These are phyloP conservation scores for Mirounga angustirostris DNA, from an alignment of 2,113 vertebrate species.

Conservation along the genomic window DNA sequence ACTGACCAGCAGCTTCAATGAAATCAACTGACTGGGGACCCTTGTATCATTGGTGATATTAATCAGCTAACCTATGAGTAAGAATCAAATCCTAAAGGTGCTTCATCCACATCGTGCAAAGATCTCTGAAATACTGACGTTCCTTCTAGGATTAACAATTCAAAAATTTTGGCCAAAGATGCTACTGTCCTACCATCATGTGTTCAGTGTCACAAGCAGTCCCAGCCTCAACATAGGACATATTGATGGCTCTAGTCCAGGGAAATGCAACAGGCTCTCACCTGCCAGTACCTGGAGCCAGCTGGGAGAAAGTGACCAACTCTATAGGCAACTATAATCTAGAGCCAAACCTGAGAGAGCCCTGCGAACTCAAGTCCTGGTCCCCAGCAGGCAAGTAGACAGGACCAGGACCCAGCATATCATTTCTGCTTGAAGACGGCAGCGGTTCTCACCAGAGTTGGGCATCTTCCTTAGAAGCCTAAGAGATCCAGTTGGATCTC, in stretches of 20 bases:
- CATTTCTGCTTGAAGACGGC: background rate
- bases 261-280: background rate
- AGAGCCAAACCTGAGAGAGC: background rate
- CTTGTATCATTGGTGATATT: background rate
- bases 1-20: background rate
- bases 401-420: background rate
- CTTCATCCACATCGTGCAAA: background rate
- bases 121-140: background rate
- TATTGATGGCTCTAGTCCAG: background rate
- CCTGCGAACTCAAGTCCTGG: background rate
- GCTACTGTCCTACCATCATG: background rate
- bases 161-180: background rate
- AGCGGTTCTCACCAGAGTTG: background rate
- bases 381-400: background rate
- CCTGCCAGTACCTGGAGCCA: background rate
- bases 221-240: background rate
- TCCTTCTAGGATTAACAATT: background rate
- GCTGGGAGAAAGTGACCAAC: background rate
- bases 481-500: background rate
- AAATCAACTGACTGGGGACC: background rate
- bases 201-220: background rate
- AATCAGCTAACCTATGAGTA: background rate
- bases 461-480: background rate
- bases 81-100: background rate
- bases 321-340: background rate